phyloP scores from a whole-genome alignment of 2,113 vertebrate species.

The Zosterops borbonicus region DNA sequence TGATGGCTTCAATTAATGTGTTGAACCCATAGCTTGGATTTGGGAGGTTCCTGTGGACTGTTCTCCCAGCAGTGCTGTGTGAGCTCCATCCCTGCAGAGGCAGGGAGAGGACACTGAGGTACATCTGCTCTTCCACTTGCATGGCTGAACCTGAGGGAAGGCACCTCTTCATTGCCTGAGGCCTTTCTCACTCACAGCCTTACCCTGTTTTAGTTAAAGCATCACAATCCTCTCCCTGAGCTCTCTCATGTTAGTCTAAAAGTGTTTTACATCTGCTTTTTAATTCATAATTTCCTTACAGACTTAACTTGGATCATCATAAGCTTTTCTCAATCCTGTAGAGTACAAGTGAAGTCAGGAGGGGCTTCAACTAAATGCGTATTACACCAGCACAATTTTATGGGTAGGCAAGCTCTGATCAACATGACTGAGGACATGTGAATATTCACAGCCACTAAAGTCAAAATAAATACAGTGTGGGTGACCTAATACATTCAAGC shows the following conservation, averaged over 20 bases:
- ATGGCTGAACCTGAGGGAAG: neutral
- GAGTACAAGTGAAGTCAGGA: accelerated
- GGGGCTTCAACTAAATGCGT: neutral
- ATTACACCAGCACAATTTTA: neutral
- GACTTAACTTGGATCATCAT: slow-evolving; percentile 18
- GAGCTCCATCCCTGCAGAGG: neutral
- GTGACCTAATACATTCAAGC: neutral
- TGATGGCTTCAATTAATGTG: neutral
- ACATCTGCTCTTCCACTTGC: neutral
- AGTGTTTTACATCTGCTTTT: slow-evolving; percentile 33
- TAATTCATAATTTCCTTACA: slow-evolving; percentile 39
- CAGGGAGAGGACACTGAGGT: neutral
- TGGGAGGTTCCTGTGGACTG: neutral
- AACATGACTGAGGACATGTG: neutral
- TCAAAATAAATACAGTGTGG: neutral
- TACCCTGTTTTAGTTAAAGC: neutral
- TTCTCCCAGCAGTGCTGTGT: neutral
- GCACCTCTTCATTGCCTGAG: neutral
- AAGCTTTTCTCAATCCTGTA: slow-evolving; percentile 4
- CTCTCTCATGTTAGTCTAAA: neutral
- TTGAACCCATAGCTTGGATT: neutral
- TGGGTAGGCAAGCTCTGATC: neutral
- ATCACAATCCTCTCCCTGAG: neutral
- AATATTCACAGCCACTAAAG: slow-evolving; percentile 11
- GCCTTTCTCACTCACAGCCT: neutral